Base-by-base conservation (phyloP, 1,140 invertebrate genomes). In the Drusus annulatus region DNA sequence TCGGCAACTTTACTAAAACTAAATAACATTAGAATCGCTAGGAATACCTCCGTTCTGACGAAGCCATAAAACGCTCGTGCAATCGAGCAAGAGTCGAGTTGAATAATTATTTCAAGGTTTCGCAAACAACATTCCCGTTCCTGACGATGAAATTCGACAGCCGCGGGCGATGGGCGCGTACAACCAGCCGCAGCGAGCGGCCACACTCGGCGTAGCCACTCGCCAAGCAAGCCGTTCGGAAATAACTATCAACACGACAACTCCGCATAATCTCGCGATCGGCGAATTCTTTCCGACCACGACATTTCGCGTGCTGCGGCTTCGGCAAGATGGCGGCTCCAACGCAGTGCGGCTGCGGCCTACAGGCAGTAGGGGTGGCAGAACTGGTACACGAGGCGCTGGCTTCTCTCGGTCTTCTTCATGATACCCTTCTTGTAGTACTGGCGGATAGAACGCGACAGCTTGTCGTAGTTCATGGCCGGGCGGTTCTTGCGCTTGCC, bases 351-450 rank as follows among this genome's bases (percentile, higher is more conserved):
- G n/a, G 25, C 13, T 13, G 3, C 21, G 0, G 0, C 17, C 60
- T 94, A 97, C 83, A 97, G 92, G 85, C 93, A 94, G 89, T 98
- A 99, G 6, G 97, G 96, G 88, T 97, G 95, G 88, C 98, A 99
- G 88, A 99, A 99, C 89, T 99, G 98, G 89, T 99, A 99, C 63
- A 99, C 98, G 80, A 99, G 92, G 86, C 98, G 93, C 90, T 99
- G 98, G 79, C 97, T 98, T 52, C 98, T 92, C 86, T 98, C 97
- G 3, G 98, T 99, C 88, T 99, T 99, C 91, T 98, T 98, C 96
- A 99, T 99, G 88, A 99, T 99, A 58, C 98, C 98, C 88, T 99
- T 99, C 89, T 99, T 99, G 92, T 99, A 99, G 90, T 99, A 99
- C 88, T 99, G 98, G 17, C 98, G 91, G 84, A 99, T 98, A 81